Conservation (phyloP, 2,797 vertebrate species). For the Masticophis lateralis region DNA sequence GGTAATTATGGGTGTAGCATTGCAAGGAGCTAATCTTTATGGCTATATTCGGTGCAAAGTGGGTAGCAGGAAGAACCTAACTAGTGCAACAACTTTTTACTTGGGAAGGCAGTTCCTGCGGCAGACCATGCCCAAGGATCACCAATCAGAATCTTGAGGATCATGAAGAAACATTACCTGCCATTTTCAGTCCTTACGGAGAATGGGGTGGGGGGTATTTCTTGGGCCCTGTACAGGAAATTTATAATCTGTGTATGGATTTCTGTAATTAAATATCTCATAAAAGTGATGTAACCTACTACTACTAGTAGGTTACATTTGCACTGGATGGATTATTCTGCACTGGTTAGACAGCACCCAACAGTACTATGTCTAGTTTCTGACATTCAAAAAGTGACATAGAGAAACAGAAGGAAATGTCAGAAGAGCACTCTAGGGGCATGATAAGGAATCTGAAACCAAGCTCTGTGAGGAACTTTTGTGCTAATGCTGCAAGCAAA, state of each 20-base stretch:
- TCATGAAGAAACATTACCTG: too few relatives aligned
- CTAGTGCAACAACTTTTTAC: constrained; percentile 88
- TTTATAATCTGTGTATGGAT: too few relatives aligned
- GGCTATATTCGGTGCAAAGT: constrained; percentile 92
- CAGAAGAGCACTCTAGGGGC: background rate
- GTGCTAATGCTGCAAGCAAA: background rate
- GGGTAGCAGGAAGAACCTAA: constrained; percentile 85
- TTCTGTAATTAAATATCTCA: too few relatives aligned
- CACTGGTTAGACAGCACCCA: background rate
- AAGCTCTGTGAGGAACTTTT: background rate
- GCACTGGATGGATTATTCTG: background rate
- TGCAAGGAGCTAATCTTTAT: constrained; percentile 92
- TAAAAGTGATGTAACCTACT: background rate
- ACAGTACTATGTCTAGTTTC: background rate
- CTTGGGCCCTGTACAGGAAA: too few relatives aligned
- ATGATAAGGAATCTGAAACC: background rate
- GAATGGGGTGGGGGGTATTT: too few relatives aligned
- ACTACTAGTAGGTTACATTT: background rate
- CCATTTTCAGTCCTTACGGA: too few relatives aligned
- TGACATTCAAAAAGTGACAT: background rate
- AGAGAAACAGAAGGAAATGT: background rate
- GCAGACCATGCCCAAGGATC: constrained; percentile 62
- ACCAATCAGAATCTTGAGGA: too few relatives aligned
- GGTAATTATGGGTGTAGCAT: constrained; percentile 87
- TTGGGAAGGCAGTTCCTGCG: constrained; percentile 88